These are phyloP conservation scores for Meteorus cinctellus DNA, from an alignment of 2,888 invertebrate genomes.

Conservation along the genomic window DNA sequence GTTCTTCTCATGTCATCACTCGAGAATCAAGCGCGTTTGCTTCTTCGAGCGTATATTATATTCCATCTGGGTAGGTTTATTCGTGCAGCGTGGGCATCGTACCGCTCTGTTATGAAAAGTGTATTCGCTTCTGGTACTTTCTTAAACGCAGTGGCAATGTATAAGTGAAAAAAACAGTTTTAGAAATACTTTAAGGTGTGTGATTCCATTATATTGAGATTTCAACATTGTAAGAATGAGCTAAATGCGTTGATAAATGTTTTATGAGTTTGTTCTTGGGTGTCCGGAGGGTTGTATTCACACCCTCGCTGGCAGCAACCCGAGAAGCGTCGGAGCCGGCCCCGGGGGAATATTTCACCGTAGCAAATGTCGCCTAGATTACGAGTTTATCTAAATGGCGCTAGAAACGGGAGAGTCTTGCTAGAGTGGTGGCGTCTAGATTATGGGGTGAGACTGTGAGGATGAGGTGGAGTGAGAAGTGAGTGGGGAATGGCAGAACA, in stretches of 20 bases:
- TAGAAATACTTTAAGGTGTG: background rate
- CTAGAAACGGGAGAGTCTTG: conserved; percentile 63
- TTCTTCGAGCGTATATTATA: conserved; percentile 11
- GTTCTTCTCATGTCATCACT: background rate
- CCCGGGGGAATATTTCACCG: conserved; percentile 66
- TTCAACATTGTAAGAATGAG: conserved; percentile 26
- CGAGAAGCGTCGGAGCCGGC: conserved; percentile 52
- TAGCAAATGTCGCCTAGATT: conserved; percentile 68
- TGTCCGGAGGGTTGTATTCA: conserved; percentile 38
- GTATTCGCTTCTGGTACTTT: background rate
- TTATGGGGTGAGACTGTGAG: conserved; percentile 56
- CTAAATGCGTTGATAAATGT: conserved; percentile 29
- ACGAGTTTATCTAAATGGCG: conserved; percentile 71
- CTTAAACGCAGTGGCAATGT: background rate
- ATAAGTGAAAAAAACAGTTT: conserved; percentile 1
- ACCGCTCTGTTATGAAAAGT: background rate
- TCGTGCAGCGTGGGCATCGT: background rate
- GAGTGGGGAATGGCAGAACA: conserved; percentile 42
- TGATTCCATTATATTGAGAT: conserved; percentile 29
- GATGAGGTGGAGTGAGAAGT: conserved; percentile 38
- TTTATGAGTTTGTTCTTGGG: conserved; percentile 33
- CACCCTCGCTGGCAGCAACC: conserved; percentile 26
- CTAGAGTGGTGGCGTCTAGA: conserved; percentile 59
- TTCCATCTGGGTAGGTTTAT: background rate
- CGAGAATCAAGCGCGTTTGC: background rate